A percentile compares a stretch with the other conserved stretches of the same genome.
Conservation (phyloP, 2,888 invertebrate genomes). For the Ectropis crepuscularia region DNA sequence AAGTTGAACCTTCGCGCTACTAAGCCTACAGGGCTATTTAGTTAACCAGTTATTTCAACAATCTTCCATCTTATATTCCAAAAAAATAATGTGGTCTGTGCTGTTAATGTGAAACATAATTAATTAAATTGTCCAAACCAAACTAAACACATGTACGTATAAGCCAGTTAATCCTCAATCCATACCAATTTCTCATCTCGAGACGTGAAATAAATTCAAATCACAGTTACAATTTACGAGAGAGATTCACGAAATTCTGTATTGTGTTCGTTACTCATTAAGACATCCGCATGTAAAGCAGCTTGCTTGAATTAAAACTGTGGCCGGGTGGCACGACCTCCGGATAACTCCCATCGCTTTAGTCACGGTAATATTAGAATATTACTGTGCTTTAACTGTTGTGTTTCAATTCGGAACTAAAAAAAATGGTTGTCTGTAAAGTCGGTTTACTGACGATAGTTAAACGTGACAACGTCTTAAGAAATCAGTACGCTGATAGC, state of each 20-base stretch:
- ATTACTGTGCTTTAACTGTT: too few species aligned
- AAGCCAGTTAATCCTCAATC: conserved; percentile 8
- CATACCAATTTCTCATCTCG: conserved; percentile 18
- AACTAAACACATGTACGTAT: neutral
- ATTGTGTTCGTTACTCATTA: conserved; percentile 48
- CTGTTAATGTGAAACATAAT: neutral
- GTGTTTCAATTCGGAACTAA: too few species aligned
- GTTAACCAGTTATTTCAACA: too few species aligned
- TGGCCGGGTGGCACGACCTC: neutral
- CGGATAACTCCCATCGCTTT: neutral
- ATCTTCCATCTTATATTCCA: too few species aligned
- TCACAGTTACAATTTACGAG: conserved; percentile 36
- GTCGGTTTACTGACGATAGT: too few species aligned
- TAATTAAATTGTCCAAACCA: neutral
- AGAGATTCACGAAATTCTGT: conserved; percentile 33
- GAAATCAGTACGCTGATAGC: too few species aligned
- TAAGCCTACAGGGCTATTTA: too few species aligned
- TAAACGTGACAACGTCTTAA: too few species aligned
- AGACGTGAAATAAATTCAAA: conserved; percentile 35
- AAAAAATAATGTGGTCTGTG: too few species aligned
- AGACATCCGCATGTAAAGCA: conserved; percentile 47
- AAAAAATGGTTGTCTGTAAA: too few species aligned
- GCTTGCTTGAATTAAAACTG: conserved; percentile 22
- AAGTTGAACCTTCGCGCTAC: too few species aligned
- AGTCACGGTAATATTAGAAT: too few species aligned